Base-by-base conservation (phyloP, 2,888 invertebrate species). In the Heliconius cydno region DNA sequence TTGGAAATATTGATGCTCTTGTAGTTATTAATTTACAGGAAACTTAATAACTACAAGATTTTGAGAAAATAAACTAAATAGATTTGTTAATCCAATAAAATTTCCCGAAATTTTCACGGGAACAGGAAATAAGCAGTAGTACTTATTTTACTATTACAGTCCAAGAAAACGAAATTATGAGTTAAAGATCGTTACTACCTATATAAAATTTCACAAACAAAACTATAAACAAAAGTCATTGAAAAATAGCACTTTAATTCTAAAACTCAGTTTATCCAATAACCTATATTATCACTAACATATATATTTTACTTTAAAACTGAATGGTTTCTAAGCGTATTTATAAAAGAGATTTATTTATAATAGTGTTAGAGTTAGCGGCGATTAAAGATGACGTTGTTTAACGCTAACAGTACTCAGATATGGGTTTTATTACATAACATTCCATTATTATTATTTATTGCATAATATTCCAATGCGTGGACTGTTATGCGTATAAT, bases 321-420 rank as follows among this genome's bases (percentile, higher is more conserved):
- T 82, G 78, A 82, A 82, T 79, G 82, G 82, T 82, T 80, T 82
- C 82, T 77, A 82, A 82, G 73, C 77, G 67, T 72, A 66, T 79
- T 77, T 72, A 66, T 38, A 30, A 38, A 34, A 25, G 12, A 73
- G 80, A 80, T 74, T 78, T 71, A 28, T 46, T 19, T 67, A 15
- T 82, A 82, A 80, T 80, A 28, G 46, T 71, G 77, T 82, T 80
- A 80, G 25, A 82, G 30, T 30, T 22, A 38, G 13, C 25, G n/a
- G n/a, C 4, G 25, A 19, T 73, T n/a, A 34, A n/a, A 34, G n/a
- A 34, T 74, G 38, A 63, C 63, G n/a, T 63, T 9, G 30, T 13
- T 63, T 38, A n/a, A 30, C 4, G 30, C 22, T 12, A 12, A 30
- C 28, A 4, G 25, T 46, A 28, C 71, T 28, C 19, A 15, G 0